phyloP scores from a whole-genome alignment of 2,797 vertebrate species.

The Columba guinea region DNA sequence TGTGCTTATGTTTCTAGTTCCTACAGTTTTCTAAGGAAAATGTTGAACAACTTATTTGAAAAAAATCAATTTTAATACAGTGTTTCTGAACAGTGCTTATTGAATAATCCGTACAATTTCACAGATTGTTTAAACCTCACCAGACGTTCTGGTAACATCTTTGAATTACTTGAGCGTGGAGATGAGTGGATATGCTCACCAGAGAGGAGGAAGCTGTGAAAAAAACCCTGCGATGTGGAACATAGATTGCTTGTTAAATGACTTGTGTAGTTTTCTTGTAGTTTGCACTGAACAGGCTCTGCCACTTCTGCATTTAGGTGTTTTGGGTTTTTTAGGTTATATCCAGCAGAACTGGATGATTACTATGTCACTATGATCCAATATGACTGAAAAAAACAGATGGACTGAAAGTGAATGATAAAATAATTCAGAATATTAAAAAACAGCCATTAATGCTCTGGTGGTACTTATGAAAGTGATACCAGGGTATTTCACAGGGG shows the following conservation, averaged over 20 bases:
- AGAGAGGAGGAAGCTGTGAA: not conserved
- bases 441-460: not conserved
- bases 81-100: not conserved
- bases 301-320: not conserved
- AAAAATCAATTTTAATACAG: not conserved
- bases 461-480: not conserved
- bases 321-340: not conserved
- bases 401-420: not conserved
- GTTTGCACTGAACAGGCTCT: not conserved
- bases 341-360: not conserved
- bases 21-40: not conserved
- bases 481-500: not conserved
- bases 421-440: not conserved
- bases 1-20: not conserved
- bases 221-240: not conserved
- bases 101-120: not conserved
- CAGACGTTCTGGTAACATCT: slow-evolving; percentile 25
- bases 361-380: not conserved
- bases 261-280: not conserved
- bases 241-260: not conserved
- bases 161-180: not conserved
- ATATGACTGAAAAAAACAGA: not conserved
- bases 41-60: not conserved
- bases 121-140: slow-evolving; percentile 1
- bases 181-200: not conserved